These are phyloP conservation scores for Neosilurus mollespiculum DNA, from an alignment of 2,797 vertebrate genomes.

Conservation along the genomic window DNA sequence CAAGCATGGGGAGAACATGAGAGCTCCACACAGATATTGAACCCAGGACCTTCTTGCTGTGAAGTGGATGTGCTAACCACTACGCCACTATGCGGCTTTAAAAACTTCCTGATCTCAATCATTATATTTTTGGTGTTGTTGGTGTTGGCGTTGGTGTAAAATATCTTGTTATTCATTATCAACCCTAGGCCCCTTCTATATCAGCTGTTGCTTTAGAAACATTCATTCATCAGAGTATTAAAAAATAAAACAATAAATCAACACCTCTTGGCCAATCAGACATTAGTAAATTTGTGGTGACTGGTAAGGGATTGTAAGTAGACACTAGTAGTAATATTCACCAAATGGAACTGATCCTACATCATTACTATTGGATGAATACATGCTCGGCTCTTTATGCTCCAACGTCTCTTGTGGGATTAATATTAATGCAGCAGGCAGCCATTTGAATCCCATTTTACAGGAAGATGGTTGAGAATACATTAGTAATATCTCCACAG, in stretches of 20 bases:
- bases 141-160: not conserved
- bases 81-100: too few relatives aligned
- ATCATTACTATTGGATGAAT: constrained; percentile 1
- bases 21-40: too few relatives aligned
- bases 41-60: too few relatives aligned
- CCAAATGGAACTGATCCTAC: constrained; percentile 7
- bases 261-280: not conserved
- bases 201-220: constrained; percentile 5
- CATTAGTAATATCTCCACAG: constrained; percentile 39
- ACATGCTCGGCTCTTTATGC: not conserved
- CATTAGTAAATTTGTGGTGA: constrained; percentile 2
- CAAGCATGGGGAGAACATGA: too few relatives aligned
- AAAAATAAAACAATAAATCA: not conserved
- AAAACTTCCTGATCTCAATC: too few relatives aligned
- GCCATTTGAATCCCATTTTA: constrained; percentile 58
- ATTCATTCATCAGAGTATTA: too few relatives aligned
- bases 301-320: not conserved
- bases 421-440: constrained; percentile 12
- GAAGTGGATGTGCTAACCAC: too few relatives aligned
- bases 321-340: constrained; percentile 1
- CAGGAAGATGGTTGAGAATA: constrained; percentile 59
- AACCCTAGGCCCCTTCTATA: not conserved
- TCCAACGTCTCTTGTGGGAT: constrained; percentile 12
- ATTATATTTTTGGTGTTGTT: too few relatives aligned
- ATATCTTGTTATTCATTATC: not conserved